Evolutionary conservation across 1,140 invertebrate species (phyloP).

Genomic region (Drosophila dunni): DNA sequence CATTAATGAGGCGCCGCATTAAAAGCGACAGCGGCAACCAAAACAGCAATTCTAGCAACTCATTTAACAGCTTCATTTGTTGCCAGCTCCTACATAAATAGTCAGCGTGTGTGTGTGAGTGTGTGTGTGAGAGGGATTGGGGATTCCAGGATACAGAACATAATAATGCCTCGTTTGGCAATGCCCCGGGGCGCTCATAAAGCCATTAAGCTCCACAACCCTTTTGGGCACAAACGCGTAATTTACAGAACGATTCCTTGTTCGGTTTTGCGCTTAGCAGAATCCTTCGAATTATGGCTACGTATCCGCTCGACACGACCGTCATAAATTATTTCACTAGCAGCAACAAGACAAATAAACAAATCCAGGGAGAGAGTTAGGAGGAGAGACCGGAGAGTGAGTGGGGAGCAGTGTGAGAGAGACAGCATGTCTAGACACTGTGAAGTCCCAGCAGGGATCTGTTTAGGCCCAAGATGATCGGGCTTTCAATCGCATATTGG

Average conservation of each 20-base stretch:
- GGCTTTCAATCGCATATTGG: slow-evolving; percentile 42
- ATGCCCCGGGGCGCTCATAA: slow-evolving; percentile 74
- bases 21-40: slow-evolving; percentile 47
- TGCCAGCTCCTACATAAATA: slow-evolving; percentile 40
- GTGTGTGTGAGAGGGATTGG: slow-evolving; percentile 21
- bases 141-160: slow-evolving; percentile 38
- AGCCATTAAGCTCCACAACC: slow-evolving; percentile 73
- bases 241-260: slow-evolving; percentile 58
- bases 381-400: neutral
- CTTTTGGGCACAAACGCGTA: slow-evolving; percentile 58
- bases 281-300: slow-evolving; percentile 43
- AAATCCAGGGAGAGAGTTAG: neutral
- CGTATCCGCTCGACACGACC: slow-evolving; percentile 49
- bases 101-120: slow-evolving; percentile 20
- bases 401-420: neutral
- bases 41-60: slow-evolving; percentile 10
- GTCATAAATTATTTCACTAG: slow-evolving; percentile 66
- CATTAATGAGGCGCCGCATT: slow-evolving; percentile 55
- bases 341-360: slow-evolving; percentile 34
- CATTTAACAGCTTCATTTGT: slow-evolving; percentile 57
- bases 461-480: slow-evolving; percentile 17
- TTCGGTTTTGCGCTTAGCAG: slow-evolving; percentile 44
- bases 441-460: slow-evolving; percentile 27
- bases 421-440: slow-evolving; percentile 23
- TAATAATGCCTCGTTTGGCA: slow-evolving; percentile 71